Conservation (phyloP, 2,113 vertebrate genomes). For the Crotophaga sulcirostris region DNA sequence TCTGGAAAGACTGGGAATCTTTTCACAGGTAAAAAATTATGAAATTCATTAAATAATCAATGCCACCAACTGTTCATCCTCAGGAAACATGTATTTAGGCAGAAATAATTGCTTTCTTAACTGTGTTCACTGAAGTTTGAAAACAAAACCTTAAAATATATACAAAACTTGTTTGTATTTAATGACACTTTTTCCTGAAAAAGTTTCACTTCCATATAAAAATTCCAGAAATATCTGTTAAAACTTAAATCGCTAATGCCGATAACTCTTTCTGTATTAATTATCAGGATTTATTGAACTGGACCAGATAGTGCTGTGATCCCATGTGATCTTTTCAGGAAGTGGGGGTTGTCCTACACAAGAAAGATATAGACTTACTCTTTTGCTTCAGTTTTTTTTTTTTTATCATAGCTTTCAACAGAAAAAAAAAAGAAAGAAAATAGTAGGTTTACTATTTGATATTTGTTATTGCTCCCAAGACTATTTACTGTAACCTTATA, state of each 20-base stretch:
- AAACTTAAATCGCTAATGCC: background rate
- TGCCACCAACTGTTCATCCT: conserved; percentile 38
- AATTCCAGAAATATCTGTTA: background rate
- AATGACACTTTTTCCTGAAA: background rate
- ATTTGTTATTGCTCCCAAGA: background rate
- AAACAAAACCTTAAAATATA: conserved; percentile 2
- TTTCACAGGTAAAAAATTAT: conserved; percentile 47
- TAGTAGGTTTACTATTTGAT: background rate
- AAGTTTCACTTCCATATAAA: background rate
- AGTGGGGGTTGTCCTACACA: background rate
- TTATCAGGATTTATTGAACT: background rate
- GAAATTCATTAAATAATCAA: background rate
- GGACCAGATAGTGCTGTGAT: background rate
- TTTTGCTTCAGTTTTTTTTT: background rate
- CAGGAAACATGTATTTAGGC: background rate
- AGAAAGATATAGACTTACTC: background rate
- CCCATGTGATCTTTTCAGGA: background rate
- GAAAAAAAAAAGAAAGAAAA: background rate
- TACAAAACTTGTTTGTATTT: conserved; percentile 14
- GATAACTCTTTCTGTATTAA: background rate
- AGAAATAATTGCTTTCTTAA: conserved; percentile 54
- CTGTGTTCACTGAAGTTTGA: conserved; percentile 10
- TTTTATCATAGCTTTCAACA: background rate
- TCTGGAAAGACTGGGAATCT: conserved; percentile 37
- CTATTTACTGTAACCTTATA: background rate